Base-by-base conservation (phyloP, 2,888 invertebrate species). In the Artemia sinica region DNA sequence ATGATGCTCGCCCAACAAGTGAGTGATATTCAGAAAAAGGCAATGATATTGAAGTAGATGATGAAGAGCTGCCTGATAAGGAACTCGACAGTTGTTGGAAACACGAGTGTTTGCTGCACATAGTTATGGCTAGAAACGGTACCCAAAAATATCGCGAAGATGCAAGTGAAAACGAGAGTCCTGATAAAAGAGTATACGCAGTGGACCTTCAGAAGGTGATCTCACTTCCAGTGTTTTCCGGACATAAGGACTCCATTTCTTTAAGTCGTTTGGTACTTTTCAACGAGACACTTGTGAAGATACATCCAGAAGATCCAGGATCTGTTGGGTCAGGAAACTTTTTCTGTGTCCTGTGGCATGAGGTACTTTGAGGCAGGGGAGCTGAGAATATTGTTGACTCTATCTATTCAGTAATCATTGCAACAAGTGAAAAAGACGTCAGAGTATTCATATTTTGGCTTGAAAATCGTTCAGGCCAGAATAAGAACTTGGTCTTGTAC, bases 141-240 rank as follows among this genome's bases (percentile, higher is more conserved):
- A 52, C 58, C 58, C 58, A 52, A 13, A 52, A 52, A 3, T 7
- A 52, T 52, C 58, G 2, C 8, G 58, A 58, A 58, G 9, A 58
- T 58, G 58, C 8, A 8, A 58, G 8, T 0, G 9, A 58, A 58
- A 58, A 58, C 14, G 7, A 58, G 7, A 58, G 9, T 58, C n/a
- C 58, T 8, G 58, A 58, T 58, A 58, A 8, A 58, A 58, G 58
- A 14, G 58, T 8, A 14, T 7, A 58, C 8, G 58, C 58, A 52
- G 58, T 52, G 13, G 58, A 52, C 58, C 2, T 52, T 52, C 58
- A 52, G 14, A n/a, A 52, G 58, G 58, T 52, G 58, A 52, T 52
- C 58, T 52, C 3, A 7, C 58, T 52, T 52, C 58, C 58, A n/a
- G 58, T 5, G n/a, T 3, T 52, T 13, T n/a, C 58, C 14, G 58